Evolutionary conservation across 2,797 vertebrate species (phyloP).

Genomic region (Bovichtus diacanthus): DNA sequence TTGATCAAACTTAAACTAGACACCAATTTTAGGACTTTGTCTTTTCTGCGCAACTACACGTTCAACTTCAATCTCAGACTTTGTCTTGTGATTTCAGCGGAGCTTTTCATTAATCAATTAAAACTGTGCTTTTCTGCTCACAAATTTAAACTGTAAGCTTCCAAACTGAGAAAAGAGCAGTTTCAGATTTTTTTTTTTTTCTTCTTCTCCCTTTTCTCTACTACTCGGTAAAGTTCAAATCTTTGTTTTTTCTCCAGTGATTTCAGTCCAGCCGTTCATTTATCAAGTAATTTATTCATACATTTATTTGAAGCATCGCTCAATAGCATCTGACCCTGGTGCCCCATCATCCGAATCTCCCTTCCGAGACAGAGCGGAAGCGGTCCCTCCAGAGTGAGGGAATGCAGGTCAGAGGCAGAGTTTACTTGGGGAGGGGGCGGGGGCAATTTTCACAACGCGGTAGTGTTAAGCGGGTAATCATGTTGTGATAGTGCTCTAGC

Average conservation of each 20-base stretch:
- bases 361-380: slow-evolving; percentile 71
- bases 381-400: slow-evolving; percentile 73
- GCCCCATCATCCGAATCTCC: slow-evolving; percentile 74
- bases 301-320: slow-evolving; percentile 80
- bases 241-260: slow-evolving; percentile 67
- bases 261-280: slow-evolving; percentile 71
- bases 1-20: slow-evolving; percentile 29
- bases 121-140: slow-evolving; percentile 37
- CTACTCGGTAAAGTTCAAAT: slow-evolving; percentile 65
- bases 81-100: slow-evolving; percentile 28
- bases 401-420: slow-evolving; percentile 81
- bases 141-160: slow-evolving; percentile 41
- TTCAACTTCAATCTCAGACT: slow-evolving; percentile 7
- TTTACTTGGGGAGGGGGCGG: slow-evolving; percentile 69
- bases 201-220: slow-evolving; percentile 11
- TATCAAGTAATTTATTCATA: slow-evolving; percentile 78
- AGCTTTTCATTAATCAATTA: slow-evolving; percentile 52
- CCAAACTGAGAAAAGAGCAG: slow-evolving; percentile 46
- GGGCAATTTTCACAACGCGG: slow-evolving; percentile 63
- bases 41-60: slow-evolving; percentile 8
- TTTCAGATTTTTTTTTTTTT: slow-evolving; percentile 9
- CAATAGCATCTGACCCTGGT: slow-evolving; percentile 79
- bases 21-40: slow-evolving; percentile 3
- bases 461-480: slow-evolving; percentile 77
- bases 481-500: slow-evolving; percentile 68